Conservation (phyloP, 37 sponge, comb jelly and placozoan species). For the Halichondria panicea region DNA sequence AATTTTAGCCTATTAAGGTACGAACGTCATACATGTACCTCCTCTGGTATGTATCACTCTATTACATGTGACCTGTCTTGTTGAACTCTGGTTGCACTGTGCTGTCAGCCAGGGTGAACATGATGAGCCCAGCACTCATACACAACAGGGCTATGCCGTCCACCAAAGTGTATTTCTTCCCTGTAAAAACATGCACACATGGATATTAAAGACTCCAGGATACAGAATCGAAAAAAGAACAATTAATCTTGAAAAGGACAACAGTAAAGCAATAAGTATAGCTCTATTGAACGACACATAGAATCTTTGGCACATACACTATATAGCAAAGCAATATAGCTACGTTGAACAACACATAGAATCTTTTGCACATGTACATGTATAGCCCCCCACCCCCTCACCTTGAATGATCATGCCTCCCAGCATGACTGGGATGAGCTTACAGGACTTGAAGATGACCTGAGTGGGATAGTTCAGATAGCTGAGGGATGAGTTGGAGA, state of each 20-base stretch:
- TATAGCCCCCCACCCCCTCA: neutral
- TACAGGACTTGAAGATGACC: constrained; percentile 90
- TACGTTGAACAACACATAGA: neutral
- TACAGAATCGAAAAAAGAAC: neutral
- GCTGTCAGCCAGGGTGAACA: constrained; percentile 80
- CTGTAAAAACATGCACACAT: constrained; percentile 17
- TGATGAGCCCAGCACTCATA: constrained; percentile 71
- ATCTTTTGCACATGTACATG: neutral
- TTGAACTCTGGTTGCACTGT: constrained; percentile 72
- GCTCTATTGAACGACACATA: neutral
- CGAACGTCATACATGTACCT: no score
- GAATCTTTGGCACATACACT: neutral
- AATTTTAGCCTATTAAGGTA: no score
- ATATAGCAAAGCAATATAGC: neutral
- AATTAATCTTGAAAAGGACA: neutral
- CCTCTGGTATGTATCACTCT: no score
- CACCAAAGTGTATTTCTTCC: constrained; percentile 59
- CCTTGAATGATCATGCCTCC: constrained; percentile 84
- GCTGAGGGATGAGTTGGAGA: constrained; percentile 81
- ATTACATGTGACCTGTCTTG: constrained; percentile 40
- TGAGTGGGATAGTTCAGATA: constrained; percentile 91
- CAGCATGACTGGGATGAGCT: constrained; percentile 91
- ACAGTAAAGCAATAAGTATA: neutral
- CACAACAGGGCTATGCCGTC: constrained; percentile 52
- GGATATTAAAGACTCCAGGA: no score